Base-by-base conservation (phyloP, 2,113 vertebrate species). In the Calypte anna region DNA sequence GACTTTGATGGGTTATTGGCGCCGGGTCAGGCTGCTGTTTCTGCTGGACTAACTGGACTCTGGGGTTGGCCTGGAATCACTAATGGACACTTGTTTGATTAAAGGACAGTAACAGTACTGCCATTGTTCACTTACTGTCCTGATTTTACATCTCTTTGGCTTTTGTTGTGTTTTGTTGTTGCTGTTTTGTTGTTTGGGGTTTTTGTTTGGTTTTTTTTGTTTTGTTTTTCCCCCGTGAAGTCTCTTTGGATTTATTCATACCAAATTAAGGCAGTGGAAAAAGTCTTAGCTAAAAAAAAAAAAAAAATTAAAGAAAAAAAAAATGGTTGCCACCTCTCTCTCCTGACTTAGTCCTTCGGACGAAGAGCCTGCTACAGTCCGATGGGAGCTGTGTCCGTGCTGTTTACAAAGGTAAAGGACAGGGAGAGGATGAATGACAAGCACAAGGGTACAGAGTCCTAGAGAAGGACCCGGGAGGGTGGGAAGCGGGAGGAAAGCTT, bases 261-360 rank as follows among this genome's bases (percentile, higher is more conserved):
- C 50, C 64, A 51, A 57, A 46, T 61, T 66, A 57, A 88, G 58
- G 36, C 54, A 66, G 36, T 76, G 63, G 55, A 19, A 91, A 73
- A 88, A 90, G 50, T 85, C 16, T 27, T 44, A 58, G 30, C 33
- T 59, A 91, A 91, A 88, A 69, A 50, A 33, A 67, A 68, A 33
- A 48, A 48, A 20, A 20, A 48, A 48, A 21, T 40, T 40, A 40
- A 40, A 40, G 40, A 40, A 25, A 50, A 28, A 18, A 82, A 88
- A 92, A 82, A 91, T 80, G 80, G 80, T 95, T 93, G 75, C 83
- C 61, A 61, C 44, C 75, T 90, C 76, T 95, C 28, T 73, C 33
- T 92, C 43, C 77, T 81, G 89, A 67, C 31, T 96, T 61, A 40
- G 76, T 53, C 75, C 22, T 70, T 81, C 2, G 13, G 57, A 78